Evolutionary conservation across 2,888 invertebrate genomes (phyloP).

Genomic region (Keiferia lycopersicella): DNA sequence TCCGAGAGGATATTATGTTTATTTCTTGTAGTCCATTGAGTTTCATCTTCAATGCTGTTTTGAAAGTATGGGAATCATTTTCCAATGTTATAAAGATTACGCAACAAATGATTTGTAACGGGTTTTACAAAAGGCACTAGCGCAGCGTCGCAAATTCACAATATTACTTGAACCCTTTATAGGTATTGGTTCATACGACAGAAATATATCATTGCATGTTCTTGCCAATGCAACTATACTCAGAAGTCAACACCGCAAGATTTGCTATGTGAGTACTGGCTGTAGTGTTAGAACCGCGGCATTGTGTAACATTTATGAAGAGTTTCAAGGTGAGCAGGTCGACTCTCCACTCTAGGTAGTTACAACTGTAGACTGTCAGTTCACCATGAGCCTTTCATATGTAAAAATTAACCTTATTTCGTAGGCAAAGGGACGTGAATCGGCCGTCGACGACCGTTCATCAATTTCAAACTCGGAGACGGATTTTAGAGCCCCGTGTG

Average conservation of each 20-base stretch:
- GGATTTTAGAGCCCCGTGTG: constrained; percentile 34
- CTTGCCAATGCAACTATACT: background rate
- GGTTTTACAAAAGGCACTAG: background rate
- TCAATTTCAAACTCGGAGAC: background rate
- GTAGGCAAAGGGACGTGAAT: background rate
- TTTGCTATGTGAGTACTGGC: constrained; percentile 5
- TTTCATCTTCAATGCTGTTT: too few species aligned
- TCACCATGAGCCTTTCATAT: background rate
- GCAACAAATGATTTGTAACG: background rate
- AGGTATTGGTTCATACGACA: constrained; percentile 3
- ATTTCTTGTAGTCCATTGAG: too few species aligned
- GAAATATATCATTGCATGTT: background rate
- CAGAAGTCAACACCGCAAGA: constrained; percentile 7
- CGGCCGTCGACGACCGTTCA: background rate
- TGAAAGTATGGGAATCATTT: background rate
- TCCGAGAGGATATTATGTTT: too few species aligned
- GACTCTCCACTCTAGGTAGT: constrained; percentile 23
- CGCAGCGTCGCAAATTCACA: background rate
- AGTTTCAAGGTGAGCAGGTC: constrained; percentile 75
- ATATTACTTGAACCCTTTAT: background rate
- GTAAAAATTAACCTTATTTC: background rate
- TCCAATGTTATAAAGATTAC: background rate
- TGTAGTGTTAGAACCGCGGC: constrained; percentile 41
- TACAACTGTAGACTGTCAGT: background rate
- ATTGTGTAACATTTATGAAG: constrained; percentile 58